Percentiles rank a stretch among this genome's conserved stretches.
Evolutionary conservation across 2,888 invertebrate species (phyloP).

Genomic region (Phalera bucephala): DNA sequence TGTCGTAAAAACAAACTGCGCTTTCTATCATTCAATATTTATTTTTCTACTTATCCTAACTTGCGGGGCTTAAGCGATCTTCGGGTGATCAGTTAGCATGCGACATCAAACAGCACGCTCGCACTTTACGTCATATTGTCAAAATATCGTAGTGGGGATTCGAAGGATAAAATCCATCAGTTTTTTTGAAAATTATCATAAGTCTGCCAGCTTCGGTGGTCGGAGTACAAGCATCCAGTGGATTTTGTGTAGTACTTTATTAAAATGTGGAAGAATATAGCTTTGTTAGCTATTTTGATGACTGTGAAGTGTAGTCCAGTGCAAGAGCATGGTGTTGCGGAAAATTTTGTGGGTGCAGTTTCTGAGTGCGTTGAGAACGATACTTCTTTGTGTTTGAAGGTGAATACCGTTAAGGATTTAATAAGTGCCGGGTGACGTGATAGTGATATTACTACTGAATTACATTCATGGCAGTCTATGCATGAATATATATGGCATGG

Average conservation of each 20-base stretch:
- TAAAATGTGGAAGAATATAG: constrained; percentile 67
- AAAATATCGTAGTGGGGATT: constrained; percentile 62
- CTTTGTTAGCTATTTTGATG: constrained; percentile 64
- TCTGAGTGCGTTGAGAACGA: constrained; percentile 84
- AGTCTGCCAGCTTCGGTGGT: constrained; percentile 63
- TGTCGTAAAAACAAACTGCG: constrained; percentile 72
- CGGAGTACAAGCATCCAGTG: constrained; percentile 46
- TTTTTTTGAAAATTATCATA: constrained; percentile 77
- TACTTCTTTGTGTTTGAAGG: constrained; percentile 85
- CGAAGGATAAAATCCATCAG: constrained; percentile 77
- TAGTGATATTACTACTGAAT: too few species aligned
- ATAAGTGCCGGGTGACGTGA: constrained; percentile 35
- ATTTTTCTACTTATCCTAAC: constrained; percentile 79
- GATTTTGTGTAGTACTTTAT: constrained; percentile 25
- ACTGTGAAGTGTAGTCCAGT: constrained; percentile 64
- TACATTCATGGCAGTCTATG: too few species aligned
- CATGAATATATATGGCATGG: too few species aligned
- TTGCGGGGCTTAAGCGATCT: constrained; percentile 42
- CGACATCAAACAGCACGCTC: constrained; percentile 62
- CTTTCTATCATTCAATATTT: constrained; percentile 82
- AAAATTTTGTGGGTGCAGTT: constrained; percentile 70
- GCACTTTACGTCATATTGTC: constrained; percentile 65
- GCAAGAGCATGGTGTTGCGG: constrained; percentile 65
- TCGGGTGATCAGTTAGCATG: constrained; percentile 62
- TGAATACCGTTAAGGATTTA: constrained; percentile 49